These are phyloP conservation scores for Cyclina sinensis DNA, from an alignment of 1,140 invertebrate species.

Conservation along the genomic window DNA sequence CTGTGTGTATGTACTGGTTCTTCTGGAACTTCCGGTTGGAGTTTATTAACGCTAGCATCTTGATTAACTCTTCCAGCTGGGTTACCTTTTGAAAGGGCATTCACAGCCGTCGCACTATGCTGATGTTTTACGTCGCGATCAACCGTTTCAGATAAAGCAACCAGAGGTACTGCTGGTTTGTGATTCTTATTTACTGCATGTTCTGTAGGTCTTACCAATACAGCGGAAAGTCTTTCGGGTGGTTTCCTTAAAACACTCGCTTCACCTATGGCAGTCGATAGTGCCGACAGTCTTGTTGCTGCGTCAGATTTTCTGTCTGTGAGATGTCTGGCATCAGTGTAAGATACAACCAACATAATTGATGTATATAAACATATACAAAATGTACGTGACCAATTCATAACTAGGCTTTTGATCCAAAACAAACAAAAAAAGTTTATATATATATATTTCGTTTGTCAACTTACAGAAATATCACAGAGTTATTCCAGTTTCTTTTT, in stretches of 20 bases:
- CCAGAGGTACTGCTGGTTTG: not conserved
- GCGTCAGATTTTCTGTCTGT: conserved; percentile 11
- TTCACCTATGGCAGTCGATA: not conserved
- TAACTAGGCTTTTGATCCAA: not conserved
- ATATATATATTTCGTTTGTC: no score
- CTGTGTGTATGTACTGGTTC: no score
- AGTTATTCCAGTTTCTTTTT: not conserved
- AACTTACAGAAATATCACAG: no score
- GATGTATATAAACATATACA: not conserved
- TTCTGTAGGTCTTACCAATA: not conserved
- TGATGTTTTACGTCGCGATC: not conserved
- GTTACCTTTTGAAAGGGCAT: not conserved
- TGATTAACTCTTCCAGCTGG: no score
- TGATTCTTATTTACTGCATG: not conserved
- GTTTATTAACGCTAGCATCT: no score
- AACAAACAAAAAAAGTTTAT: not conserved
- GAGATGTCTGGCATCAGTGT: conserved; percentile 15
- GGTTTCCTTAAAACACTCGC: not conserved
- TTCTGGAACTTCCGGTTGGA: no score
- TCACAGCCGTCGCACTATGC: no score
- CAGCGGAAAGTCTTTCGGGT: not conserved
- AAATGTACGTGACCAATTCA: not conserved
- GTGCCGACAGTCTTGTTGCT: not conserved
- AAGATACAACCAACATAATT: not conserved
- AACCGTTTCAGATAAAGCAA: not conserved